Base-by-base conservation (phyloP, 2,113 vertebrate species). In the Corvus hawaiiensis region DNA sequence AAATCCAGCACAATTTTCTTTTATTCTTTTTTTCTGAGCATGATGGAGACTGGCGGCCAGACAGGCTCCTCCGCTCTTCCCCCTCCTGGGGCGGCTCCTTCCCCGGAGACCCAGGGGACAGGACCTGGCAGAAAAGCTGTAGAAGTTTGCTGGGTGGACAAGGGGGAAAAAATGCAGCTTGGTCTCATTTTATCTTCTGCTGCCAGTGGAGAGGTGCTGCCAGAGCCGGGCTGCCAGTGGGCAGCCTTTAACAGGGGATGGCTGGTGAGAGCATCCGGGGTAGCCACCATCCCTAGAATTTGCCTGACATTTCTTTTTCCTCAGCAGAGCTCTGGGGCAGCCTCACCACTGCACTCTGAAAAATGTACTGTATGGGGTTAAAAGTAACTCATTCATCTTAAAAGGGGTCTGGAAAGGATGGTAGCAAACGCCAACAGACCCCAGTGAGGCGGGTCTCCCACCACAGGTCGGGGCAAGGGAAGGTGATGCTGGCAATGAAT, bases 371-470 rank as follows among this genome's bases (percentile, higher is more conserved):
- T 3, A 20, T 0, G 2, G n/a, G 16, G n/a, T 69, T 77, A 58
- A 74, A 84, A 84, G 59, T 68, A 69, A 39, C 49, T 56, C 3
- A 1, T n/a, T 46, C 3, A 1, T 43, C 35, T 43, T 26, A 27
- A 16, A 0, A 1, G 9, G 43, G 27, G 9, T 62, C 1, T 2
- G 77, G 49, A 83, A 86, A 44, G 30, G 59, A 16, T 35, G 17
- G 6, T 16, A 13, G 27, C 12, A 33, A 37, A 41, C 0, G 1
- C 33, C 1, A 1, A 28, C 58, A 88, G 52, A 62, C 1, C 28
- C 44, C 35, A 39, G 63, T 1, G 0, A n/a, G 30, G 51, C 18
- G 41, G 16, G 26, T 79, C 16, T 71, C 61, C 37, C 54, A 44
- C 24, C 1, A 18, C 3, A 3, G 51, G 30, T 10, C 0, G 0